Conservation (phyloP, 2,113 vertebrate species). For the Eptesicus fuscus region DNA sequence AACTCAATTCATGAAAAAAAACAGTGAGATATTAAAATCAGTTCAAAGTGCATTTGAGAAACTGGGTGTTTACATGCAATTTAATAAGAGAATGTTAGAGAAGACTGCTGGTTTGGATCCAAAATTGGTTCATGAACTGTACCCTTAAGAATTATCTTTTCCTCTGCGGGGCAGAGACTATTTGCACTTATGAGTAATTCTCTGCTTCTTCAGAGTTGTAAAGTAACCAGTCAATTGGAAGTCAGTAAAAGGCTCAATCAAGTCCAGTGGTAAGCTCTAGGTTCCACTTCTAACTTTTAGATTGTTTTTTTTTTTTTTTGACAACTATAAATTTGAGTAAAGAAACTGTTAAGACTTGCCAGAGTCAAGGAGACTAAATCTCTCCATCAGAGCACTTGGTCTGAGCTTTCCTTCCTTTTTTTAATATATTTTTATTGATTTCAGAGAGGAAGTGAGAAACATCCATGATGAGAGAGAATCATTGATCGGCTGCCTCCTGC, state of each 20-base stretch:
- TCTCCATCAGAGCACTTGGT: background rate
- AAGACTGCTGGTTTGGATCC: background rate
- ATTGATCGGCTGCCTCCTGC: no score
- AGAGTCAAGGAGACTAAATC: background rate
- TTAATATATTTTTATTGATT: no score
- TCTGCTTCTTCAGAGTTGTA: background rate
- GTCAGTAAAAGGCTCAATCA: background rate
- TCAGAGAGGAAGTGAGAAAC: no score
- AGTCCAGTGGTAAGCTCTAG: background rate
- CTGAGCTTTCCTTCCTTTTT: background rate
- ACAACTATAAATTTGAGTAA: background rate
- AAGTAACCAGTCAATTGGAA: background rate
- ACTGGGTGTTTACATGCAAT: background rate
- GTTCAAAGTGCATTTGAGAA: background rate
- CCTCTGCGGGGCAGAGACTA: background rate
- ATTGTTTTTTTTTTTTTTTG: background rate
- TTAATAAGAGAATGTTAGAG: background rate
- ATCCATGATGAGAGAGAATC: no score
- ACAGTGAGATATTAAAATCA: background rate
- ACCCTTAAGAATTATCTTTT: background rate
- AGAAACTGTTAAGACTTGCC: background rate
- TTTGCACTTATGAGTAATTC: background rate
- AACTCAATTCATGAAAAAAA: background rate
- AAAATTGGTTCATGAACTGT: background rate
- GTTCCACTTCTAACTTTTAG: background rate